These are phyloP conservation scores for Hydropsyche tenuis DNA, from an alignment of 1,140 invertebrate genomes.

Conservation along the genomic window DNA sequence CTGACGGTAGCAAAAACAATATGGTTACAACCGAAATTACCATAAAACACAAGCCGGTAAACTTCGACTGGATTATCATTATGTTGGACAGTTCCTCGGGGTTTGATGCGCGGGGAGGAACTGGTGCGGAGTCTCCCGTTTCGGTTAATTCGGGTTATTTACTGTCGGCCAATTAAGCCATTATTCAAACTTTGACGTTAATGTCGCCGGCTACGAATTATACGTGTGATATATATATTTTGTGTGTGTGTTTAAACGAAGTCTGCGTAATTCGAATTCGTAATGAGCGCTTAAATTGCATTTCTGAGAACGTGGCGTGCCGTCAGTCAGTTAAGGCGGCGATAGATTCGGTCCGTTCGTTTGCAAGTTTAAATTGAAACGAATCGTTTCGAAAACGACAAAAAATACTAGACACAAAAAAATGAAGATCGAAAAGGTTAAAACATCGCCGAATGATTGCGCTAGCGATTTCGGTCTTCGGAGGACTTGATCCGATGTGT, in stretches of 20 bases:
- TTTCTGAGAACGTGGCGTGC: constrained; percentile 48
- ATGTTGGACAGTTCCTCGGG: too few species aligned
- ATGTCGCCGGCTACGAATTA: constrained; percentile 16
- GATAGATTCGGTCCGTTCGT: constrained; percentile 19
- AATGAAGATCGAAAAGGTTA: background rate
- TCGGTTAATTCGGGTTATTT: constrained; percentile 36
- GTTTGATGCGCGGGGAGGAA: background rate
- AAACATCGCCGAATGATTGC: too few species aligned
- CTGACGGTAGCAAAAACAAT: too few species aligned
- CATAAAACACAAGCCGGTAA: background rate
- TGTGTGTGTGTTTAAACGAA: too few species aligned
- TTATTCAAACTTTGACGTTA: constrained; percentile 32
- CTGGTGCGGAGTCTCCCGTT: constrained; percentile 1
- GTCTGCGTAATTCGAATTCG: background rate
- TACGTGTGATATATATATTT: background rate
- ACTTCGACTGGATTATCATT: too few species aligned
- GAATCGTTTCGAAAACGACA: constrained; percentile 13
- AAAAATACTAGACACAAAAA: constrained; percentile 1
- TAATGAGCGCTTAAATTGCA: constrained; percentile 47
- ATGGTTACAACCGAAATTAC: too few species aligned
- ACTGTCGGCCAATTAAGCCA: constrained; percentile 33
- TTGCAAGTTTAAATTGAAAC: constrained; percentile 33
- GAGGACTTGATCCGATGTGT: too few species aligned
- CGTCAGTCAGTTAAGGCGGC: constrained; percentile 29
- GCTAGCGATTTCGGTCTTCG: too few species aligned